Percentiles rank a stretch among this genome's conserved stretches.
These are phyloP conservation scores for Anguilla anguilla DNA, from an alignment of 2,797 vertebrate species.

Conservation along the genomic window DNA sequence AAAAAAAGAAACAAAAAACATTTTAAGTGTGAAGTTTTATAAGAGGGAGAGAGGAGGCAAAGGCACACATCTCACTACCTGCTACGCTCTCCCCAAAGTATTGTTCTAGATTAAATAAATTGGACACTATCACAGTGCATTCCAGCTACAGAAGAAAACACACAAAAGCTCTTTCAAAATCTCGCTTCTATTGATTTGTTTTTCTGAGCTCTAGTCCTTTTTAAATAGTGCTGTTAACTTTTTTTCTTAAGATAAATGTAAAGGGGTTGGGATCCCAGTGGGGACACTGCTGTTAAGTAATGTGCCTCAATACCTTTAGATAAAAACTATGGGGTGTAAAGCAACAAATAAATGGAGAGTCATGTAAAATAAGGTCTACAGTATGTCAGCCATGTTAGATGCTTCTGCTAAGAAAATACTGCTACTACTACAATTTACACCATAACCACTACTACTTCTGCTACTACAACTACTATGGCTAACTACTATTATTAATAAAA, in stretches of 20 bases:
- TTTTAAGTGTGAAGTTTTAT: neutral
- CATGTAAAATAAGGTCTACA: neutral
- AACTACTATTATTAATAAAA: constrained; percentile 33
- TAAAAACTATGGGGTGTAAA: neutral
- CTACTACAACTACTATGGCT: neutral
- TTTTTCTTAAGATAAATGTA: neutral
- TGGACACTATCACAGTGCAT: constrained; percentile 37
- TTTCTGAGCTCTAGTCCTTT: neutral
- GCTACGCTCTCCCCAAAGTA: neutral
- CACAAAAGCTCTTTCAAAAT: constrained; percentile 32
- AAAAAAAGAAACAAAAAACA: neutral
- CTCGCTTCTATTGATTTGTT: constrained; percentile 4
- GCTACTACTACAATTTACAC: neutral
- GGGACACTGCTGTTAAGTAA: neutral
- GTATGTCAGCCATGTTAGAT: constrained; percentile 39
- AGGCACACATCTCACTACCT: constrained; percentile 15
- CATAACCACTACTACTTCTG: neutral
- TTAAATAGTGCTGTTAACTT: neutral
- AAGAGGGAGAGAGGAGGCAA: constrained; percentile 37
- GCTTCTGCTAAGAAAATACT: neutral
- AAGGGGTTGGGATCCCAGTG: neutral
- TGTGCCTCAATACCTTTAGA: neutral
- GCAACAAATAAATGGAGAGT: neutral
- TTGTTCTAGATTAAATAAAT: neutral
- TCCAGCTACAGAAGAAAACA: constrained; percentile 39